A percentile compares a stretch with the other conserved stretches of the same genome.
Evolutionary conservation across 2,797 vertebrate genomes (phyloP).

Genomic region (Myotis myotis): DNA sequence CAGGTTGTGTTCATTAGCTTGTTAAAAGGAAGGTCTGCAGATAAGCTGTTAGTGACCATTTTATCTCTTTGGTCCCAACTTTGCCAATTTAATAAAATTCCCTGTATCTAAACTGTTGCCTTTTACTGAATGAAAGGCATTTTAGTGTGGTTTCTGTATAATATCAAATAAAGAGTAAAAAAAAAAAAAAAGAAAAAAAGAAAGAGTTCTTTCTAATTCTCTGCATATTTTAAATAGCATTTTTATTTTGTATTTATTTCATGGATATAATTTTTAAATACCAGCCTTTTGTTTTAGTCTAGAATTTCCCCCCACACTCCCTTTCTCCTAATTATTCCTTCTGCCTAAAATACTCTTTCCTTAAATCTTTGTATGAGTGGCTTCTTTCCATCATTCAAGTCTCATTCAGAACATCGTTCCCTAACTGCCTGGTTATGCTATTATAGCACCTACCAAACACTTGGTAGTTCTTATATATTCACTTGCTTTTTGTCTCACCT

Average conservation of each 20-base stretch:
- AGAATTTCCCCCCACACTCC: not conserved
- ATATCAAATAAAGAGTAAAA: too few species aligned
- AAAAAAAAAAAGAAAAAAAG: too few species aligned
- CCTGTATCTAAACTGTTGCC: too few species aligned
- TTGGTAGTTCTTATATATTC: constrained; percentile 3
- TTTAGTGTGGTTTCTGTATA: too few species aligned
- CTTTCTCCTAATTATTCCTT: not conserved
- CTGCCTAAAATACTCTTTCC: not conserved
- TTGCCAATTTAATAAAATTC: too few species aligned
- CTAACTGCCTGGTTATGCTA: not conserved
- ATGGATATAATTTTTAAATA: not conserved
- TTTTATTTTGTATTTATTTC: constrained; percentile 36
- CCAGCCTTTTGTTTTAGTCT: not conserved
- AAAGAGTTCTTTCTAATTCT: not conserved
- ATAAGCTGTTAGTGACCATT: too few species aligned
- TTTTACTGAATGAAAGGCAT: too few species aligned
- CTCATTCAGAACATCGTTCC: not conserved
- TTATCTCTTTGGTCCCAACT: too few species aligned
- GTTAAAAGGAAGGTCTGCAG: too few species aligned
- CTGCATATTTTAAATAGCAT: not conserved
- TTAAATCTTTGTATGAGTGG: not conserved
- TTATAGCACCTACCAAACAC: not conserved
- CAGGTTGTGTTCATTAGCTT: too few species aligned
- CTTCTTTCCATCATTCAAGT: not conserved
- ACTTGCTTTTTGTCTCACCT: not conserved